phyloP scores from a whole-genome alignment of 2,797 vertebrate genomes.

The Atherinosoma microstoma region DNA sequence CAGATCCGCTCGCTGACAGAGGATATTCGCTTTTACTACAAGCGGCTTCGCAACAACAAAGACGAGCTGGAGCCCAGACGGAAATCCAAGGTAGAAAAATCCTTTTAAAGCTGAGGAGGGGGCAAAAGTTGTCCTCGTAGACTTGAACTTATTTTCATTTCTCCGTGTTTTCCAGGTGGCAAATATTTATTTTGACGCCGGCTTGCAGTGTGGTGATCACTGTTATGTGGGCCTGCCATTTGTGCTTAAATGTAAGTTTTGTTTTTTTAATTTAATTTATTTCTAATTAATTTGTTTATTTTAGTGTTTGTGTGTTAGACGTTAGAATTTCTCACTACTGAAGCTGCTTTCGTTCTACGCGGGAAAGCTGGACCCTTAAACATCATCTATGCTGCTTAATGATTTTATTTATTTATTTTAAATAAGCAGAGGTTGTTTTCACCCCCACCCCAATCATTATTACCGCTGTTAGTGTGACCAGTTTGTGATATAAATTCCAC shows the following conservation, averaged over 20 bases:
- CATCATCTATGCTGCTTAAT: not conserved
- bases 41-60: constrained; percentile 92
- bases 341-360: not conserved
- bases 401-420: not conserved
- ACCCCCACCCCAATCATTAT: not conserved
- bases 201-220: constrained; percentile 93
- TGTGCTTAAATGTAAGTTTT: constrained; percentile 93
- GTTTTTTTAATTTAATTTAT: not conserved
- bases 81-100: constrained; percentile 90
- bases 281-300: not conserved
- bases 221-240: constrained; percentile 98
- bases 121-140: not conserved
- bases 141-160: constrained; percentile 41
- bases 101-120: not conserved
- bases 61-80: constrained; percentile 95
- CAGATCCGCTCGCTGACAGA: constrained; percentile 93
- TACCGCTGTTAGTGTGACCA: not conserved
- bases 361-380: not conserved
- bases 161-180: constrained; percentile 89
- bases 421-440: not conserved
- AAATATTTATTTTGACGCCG: constrained; percentile 98
- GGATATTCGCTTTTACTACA: constrained; percentile 95
- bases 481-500: not conserved
- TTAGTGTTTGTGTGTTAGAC: not conserved
- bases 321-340: not conserved